Conservation (phyloP, 2,888 invertebrate genomes). For the Nematopogon swammerdamellus region DNA sequence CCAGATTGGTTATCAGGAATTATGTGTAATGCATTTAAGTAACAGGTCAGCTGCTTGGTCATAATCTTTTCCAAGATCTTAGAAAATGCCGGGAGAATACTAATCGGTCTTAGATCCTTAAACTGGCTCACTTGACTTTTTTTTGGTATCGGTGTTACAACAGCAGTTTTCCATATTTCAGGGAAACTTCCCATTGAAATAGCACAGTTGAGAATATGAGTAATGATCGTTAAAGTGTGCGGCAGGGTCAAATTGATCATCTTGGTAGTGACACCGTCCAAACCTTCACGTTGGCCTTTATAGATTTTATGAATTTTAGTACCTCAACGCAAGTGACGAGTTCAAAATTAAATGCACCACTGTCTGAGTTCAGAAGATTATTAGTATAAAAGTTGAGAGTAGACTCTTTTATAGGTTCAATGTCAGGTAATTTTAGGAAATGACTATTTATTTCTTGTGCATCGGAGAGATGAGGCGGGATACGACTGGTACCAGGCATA, state of each 20-base stretch:
- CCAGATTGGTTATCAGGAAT: conserved; percentile 1
- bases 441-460: conserved; percentile 3
- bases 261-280: conserved; percentile 7
- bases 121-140: conserved; percentile 5
- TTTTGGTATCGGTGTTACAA: conserved; percentile 10
- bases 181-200: conserved; percentile 6
- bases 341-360: background rate
- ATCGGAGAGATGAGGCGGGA: background rate
- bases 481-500: background rate
- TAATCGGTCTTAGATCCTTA: conserved; percentile 7
- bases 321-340: conserved; percentile 2
- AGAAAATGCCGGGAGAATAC: background rate
- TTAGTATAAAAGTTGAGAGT: background rate
- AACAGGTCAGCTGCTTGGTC: background rate
- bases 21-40: background rate
- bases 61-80: background rate
- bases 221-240: conserved; percentile 6
- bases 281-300: conserved; percentile 7
- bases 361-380: background rate
- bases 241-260: conserved; percentile 10
- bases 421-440: conserved; percentile 1
- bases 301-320: conserved; percentile 6
- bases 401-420: background rate
- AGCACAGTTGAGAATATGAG: conserved; percentile 8
- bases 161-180: conserved; percentile 7